Conservation (phyloP, 2,888 invertebrate species). For the Ornithoptera alexandrae region DNA sequence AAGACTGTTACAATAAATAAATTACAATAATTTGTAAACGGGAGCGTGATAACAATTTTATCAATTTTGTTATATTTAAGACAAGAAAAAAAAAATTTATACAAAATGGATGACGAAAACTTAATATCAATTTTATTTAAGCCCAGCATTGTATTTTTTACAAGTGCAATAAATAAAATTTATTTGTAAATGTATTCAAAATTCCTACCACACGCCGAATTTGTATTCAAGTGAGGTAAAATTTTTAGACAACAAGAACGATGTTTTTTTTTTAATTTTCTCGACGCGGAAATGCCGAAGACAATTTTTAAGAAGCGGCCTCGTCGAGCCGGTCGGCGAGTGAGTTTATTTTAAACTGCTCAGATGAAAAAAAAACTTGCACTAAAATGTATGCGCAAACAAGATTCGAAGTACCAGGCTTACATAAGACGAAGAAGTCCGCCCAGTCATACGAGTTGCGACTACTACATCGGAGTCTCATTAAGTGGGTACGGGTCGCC, state of each 20-base stretch:
- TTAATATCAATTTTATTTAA: no score
- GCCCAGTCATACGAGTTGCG: conserved; percentile 55
- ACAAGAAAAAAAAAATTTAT: no score
- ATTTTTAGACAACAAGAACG: conserved; percentile 62
- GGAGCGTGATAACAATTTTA: no score
- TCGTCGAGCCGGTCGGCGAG: conserved; percentile 60
- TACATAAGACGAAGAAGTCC: conserved; percentile 57
- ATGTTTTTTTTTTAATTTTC: conserved; percentile 65
- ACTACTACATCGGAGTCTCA: conserved; percentile 48
- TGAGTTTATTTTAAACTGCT: conserved; percentile 62
- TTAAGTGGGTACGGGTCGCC: conserved; percentile 54
- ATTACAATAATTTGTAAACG: no score
- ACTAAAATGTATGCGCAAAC: conserved; percentile 76
- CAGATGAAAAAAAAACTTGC: conserved; percentile 61
- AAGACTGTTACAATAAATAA: no score
- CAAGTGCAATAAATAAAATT: conserved; percentile 4
- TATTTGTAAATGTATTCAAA: conserved; percentile 34
- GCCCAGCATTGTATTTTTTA: no score
- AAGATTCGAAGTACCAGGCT: conserved; percentile 71
- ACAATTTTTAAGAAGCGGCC: conserved; percentile 65
- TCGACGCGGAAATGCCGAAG: conserved; percentile 74
- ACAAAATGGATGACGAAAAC: no score
- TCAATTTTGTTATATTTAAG: no score
- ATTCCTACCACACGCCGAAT: conserved; percentile 34
- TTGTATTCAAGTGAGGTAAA: conserved; percentile 43